Base-by-base conservation (phyloP, 2,888 invertebrate genomes). In the Alloplasta piceator region DNA sequence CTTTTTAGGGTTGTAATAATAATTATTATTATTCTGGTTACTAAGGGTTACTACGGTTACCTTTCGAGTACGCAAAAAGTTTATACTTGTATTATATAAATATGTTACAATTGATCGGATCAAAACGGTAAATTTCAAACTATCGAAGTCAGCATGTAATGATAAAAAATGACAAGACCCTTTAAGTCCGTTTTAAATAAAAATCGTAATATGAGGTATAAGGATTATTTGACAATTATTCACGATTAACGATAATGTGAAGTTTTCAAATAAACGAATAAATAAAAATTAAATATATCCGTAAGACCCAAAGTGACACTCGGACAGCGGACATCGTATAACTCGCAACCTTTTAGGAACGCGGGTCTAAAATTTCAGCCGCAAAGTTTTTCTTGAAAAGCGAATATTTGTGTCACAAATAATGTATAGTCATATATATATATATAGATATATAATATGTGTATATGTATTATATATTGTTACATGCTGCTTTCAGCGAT, bases 391-490 rank as follows among this genome's bases (percentile, higher is more conserved):
- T 68, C 61, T 48, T 66, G n/a, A 63, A 68, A 68, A 58, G 52
- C n/a, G 67, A 43, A n/a, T 81, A 72, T 79, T 78, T 81, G 83
- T 83, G 78, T 74, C 70, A 73, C 56, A 78, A 81, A 75, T 81
- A 77, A 58, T 79, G 70, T 83, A 79, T 12, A 81, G n/a, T n/a
- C n/a, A n/a, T n/a, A n/a, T n/a, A n/a, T n/a, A n/a, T n/a, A n/a
- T n/a, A n/a, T n/a, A n/a, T n/a, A n/a, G n/a, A n/a, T n/a, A n/a
- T n/a, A n/a, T n/a, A n/a, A n/a, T n/a, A n/a, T n/a, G n/a, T n/a
- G n/a, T n/a, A n/a, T n/a, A n/a, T n/a, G n/a, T n/a, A n/a, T n/a
- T n/a, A n/a, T n/a, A n/a, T n/a, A n/a, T n/a, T n/a, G n/a, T n/a
- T n/a, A n/a, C n/a, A n/a, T n/a, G n/a, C n/a, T n/a, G n/a, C n/a